Conservation (phyloP, 2,113 vertebrate genomes). For the Semicossyphus pulcher region DNA sequence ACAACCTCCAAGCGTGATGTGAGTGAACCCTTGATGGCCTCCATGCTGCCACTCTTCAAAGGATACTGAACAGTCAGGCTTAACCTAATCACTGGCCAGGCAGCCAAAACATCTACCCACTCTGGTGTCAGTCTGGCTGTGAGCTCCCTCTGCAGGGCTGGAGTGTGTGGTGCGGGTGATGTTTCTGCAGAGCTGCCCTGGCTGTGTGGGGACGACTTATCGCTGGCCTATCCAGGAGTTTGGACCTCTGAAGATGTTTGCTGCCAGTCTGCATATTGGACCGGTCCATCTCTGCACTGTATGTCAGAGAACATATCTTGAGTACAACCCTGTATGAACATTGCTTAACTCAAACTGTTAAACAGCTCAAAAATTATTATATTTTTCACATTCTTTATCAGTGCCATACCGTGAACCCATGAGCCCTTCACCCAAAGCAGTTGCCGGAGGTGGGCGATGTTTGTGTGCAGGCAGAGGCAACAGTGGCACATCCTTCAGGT, state of each 20-base stretch:
- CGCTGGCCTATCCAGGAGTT: conserved; percentile 36
- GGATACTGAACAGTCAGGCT: not conserved
- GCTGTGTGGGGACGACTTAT: conserved; percentile 73
- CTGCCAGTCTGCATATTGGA: conserved; percentile 27
- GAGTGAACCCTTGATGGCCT: not conserved
- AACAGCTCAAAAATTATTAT: not conserved
- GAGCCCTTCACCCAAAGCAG: not conserved
- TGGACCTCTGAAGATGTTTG: conserved; percentile 36
- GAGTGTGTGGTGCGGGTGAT: conserved; percentile 62
- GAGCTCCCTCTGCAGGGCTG: conserved; percentile 64
- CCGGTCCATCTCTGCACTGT: conserved; percentile 65
- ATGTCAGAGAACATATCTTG: conserved; percentile 10
- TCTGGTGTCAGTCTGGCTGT: conserved; percentile 58
- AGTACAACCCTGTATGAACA: not conserved
- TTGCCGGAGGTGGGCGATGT: conserved; percentile 43
- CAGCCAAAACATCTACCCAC: not conserved
- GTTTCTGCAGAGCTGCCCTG: conserved; percentile 75
- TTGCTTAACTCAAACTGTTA: not conserved
- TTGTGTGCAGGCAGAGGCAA: conserved; percentile 3
- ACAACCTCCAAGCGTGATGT: not conserved
- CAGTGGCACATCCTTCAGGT: not conserved
- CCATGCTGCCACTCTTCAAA: not conserved
- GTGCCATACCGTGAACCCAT: conserved; percentile 57
- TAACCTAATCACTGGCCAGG: not conserved
- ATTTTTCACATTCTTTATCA: not conserved